Percentiles rank a stretch among this genome's conserved stretches.
These are phyloP conservation scores for Ciona savignyi DNA, from an alignment of 23 tunicate genomes.

Conservation along the genomic window DNA sequence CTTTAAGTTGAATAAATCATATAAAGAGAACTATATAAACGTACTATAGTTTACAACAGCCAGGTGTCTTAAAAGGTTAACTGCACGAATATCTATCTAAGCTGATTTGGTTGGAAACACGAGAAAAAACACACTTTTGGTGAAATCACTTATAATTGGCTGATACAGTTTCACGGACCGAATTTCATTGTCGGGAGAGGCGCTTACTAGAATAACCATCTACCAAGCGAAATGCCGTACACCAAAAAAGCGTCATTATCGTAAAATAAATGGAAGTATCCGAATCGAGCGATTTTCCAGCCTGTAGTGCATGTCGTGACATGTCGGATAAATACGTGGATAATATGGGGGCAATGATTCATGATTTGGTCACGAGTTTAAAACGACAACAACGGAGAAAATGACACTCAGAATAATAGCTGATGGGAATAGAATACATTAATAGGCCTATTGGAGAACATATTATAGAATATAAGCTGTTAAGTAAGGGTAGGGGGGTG, in stretches of 20 bases:
- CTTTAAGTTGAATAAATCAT: no score
- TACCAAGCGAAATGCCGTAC: background rate
- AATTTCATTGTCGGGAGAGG: background rate
- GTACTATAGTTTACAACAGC: no score
- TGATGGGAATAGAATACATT: background rate
- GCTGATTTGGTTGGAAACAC: no score
- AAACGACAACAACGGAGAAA: background rate
- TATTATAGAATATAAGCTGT: background rate
- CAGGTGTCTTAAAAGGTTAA: no score
- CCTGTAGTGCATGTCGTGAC: background rate
- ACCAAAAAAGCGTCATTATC: background rate
- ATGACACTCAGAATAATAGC: background rate
- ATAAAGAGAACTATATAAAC: no score
- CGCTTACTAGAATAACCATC: background rate
- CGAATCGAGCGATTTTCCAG: no score
- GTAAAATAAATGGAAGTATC: background rate
- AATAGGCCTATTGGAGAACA: background rate
- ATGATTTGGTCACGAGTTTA: background rate
- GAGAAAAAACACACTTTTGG: background rate
- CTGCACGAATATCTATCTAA: no score
- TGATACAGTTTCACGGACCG: background rate
- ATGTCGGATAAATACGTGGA: background rate
- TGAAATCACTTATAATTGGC: background rate
- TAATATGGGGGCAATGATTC: background rate
- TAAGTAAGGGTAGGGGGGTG: slow-evolving; percentile 1